These are phyloP conservation scores for Drosophila oshimai DNA, from an alignment of 1,140 invertebrate species.

Conservation along the genomic window DNA sequence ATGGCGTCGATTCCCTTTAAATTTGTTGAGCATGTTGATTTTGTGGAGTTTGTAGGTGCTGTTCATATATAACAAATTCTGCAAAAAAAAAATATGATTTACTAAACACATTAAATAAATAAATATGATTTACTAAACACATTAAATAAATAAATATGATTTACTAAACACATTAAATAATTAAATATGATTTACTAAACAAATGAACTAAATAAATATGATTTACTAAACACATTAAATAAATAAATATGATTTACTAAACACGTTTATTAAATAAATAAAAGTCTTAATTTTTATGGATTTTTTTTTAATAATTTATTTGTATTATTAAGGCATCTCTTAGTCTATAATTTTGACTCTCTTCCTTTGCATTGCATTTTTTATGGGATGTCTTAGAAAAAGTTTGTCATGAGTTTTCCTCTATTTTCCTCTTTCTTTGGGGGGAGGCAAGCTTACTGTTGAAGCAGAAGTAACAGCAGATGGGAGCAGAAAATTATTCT, in stretches of 20 bases:
- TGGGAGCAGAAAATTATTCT: constrained; percentile 38
- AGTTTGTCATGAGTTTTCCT: constrained; percentile 36
- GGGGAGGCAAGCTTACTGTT: not conserved
- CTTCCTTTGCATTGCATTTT: constrained; percentile 31
- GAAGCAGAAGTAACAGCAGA: constrained; percentile 6
- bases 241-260: not conserved
- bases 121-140: too few relatives aligned
- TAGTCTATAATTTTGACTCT: not conserved
- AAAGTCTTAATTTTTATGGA: not conserved
- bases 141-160: too few relatives aligned
- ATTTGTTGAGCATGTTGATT: not conserved
- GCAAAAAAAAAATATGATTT: too few relatives aligned
- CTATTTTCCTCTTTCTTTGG: constrained; percentile 11
- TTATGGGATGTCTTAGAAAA: constrained; percentile 18
- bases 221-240: too few relatives aligned
- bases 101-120: too few relatives aligned
- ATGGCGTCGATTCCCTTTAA: not conserved
- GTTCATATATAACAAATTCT: too few relatives aligned
- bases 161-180: too few relatives aligned
- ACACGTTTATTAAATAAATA: too few relatives aligned
- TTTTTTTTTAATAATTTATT: not conserved
- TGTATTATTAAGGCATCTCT: not conserved
- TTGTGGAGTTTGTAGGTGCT: too few relatives aligned
- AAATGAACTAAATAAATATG: too few relatives aligned
- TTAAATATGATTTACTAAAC: too few relatives aligned